Evolutionary conservation across 2,888 invertebrate genomes (phyloP).

Genomic region (Molanna angustata): DNA sequence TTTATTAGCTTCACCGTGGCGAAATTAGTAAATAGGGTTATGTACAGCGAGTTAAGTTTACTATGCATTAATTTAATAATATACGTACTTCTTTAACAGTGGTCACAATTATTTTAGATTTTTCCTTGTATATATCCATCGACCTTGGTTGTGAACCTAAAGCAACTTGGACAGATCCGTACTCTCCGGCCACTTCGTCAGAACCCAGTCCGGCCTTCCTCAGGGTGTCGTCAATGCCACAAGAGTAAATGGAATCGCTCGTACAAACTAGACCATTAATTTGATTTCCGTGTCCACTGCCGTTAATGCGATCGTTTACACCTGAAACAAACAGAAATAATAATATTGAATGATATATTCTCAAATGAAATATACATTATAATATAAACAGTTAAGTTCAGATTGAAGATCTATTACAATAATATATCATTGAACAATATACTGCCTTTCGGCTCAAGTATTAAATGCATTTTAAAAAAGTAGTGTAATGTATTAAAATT

Average conservation of each 20-base stretch:
- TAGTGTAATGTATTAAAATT: no score
- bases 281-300: conserved; percentile 94
- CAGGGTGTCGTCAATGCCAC: conserved; percentile 92
- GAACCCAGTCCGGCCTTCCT: conserved; percentile 55
- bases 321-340: no score
- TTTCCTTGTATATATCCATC: conserved; percentile 71
- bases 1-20: no score
- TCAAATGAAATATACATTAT: no score
- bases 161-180: conserved; percentile 67
- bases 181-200: conserved; percentile 58
- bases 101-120: conserved; percentile 72
- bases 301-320: conserved; percentile 77
- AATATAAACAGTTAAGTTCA: no score
- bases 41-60: no score
- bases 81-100: conserved; percentile 78
- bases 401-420: no score
- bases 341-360: no score
- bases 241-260: conserved; percentile 71
- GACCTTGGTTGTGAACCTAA: conserved; percentile 89
- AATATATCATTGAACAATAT: no score
- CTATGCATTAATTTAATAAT: background rate
- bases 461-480: no score
- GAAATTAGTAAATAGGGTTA: no score
- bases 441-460: no score
- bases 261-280: conserved; percentile 83